These are phyloP conservation scores for Pogonognathellus flavescens DNA, from an alignment of 1,140 invertebrate genomes.

Conservation along the genomic window DNA sequence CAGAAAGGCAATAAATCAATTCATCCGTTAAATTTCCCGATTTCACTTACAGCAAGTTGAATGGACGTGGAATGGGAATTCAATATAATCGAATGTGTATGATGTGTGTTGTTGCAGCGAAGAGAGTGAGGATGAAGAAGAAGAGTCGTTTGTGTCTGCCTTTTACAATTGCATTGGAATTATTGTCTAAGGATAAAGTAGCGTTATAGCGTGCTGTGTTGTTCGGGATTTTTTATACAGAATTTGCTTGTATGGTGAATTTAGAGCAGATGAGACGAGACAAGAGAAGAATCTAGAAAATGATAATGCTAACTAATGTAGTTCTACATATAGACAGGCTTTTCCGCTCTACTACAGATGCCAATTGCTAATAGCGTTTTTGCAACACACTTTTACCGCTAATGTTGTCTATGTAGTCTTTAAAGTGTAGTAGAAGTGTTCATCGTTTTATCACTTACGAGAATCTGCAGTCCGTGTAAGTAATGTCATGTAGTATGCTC, in stretches of 20 bases:
- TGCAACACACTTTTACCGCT: not conserved
- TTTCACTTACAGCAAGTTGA: not conserved
- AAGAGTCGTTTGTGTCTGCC: not conserved
- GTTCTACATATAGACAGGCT: constrained; percentile 28
- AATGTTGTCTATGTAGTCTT: not conserved
- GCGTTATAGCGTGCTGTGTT: not conserved
- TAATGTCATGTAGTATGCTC: too few species aligned
- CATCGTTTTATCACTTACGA: too few species aligned
- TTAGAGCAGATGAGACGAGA: constrained; percentile 35
- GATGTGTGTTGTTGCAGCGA: not conserved
- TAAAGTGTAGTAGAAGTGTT: too few species aligned
- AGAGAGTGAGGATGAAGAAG: too few species aligned
- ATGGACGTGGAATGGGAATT: not conserved
- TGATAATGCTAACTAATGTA: not conserved
- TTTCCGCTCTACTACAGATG: constrained; percentile 27
- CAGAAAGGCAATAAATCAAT: constrained; percentile 9
- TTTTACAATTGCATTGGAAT: not conserved
- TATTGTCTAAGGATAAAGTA: not conserved
- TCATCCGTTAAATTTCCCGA: not conserved
- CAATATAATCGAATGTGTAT: not conserved
- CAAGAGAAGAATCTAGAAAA: constrained; percentile 28
- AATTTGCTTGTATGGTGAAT: not conserved
- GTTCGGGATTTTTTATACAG: too few species aligned
- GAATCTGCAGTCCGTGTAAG: too few species aligned
- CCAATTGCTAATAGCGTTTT: constrained; percentile 10